These are phyloP conservation scores for Rhagologus leucostigma DNA, from an alignment of 2,113 vertebrate species.

Conservation along the genomic window DNA sequence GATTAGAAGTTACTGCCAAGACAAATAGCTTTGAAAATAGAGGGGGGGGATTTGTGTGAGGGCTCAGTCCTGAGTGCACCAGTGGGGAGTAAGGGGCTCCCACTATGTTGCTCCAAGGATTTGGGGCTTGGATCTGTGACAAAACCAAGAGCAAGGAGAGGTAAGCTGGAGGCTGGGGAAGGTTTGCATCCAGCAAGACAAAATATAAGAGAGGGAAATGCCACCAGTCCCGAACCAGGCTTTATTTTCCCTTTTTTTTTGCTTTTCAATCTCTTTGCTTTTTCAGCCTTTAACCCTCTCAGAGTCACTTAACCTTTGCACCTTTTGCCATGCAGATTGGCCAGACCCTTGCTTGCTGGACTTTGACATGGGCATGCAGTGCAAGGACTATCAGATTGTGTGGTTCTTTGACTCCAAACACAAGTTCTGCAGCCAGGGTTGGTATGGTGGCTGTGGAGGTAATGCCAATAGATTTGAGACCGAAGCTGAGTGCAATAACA, in stretches of 20 bases:
- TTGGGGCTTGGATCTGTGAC: not conserved
- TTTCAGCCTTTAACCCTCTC: constrained; percentile 44
- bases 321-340: constrained; percentile 67
- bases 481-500: constrained; percentile 78
- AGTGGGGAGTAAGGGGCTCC: not conserved
- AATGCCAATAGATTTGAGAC: constrained; percentile 86
- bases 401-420: constrained; percentile 85
- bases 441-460: constrained; percentile 84
- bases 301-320: constrained; percentile 36
- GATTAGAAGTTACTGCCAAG: not conserved
- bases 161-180: not conserved
- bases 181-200: not conserved
- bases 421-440: constrained; percentile 84
- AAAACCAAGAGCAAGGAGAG: not conserved
- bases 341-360: constrained; percentile 84
- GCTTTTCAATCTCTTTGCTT: not conserved
- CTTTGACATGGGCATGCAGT: constrained; percentile 80
- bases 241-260: not conserved
- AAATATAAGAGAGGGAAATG: accelerated
- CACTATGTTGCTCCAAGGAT: not conserved
- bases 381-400: constrained; percentile 85
- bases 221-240: not conserved
- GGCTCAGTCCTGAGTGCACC: not conserved
- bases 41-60: not conserved
- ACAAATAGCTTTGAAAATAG: not conserved